Conservation (phyloP, 2,888 invertebrate genomes). For the Patella ulyssiponensis region DNA sequence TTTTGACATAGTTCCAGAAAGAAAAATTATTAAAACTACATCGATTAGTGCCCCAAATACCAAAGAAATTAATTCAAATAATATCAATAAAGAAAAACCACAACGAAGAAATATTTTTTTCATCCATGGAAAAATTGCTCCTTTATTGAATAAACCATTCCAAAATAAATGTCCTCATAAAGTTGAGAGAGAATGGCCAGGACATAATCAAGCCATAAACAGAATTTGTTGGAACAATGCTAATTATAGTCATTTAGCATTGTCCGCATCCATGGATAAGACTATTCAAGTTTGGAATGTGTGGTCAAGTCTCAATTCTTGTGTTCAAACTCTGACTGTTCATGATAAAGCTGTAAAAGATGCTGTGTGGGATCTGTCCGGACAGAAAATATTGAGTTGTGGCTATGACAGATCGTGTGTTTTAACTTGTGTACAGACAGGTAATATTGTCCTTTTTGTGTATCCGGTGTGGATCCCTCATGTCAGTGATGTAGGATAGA, state of each 20-base stretch:
- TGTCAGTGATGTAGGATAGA: too few species aligned
- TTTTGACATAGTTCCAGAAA: background rate
- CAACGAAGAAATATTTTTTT: background rate
- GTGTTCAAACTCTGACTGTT: conserved; percentile 46
- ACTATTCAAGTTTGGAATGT: conserved; percentile 69
- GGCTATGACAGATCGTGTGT: conserved; percentile 67
- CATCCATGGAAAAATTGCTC: conserved; percentile 16
- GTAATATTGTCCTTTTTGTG: conserved; percentile 36
- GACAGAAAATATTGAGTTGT: conserved; percentile 59
- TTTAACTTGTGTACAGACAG: conserved; percentile 67
- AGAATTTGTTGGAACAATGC: conserved; percentile 64
- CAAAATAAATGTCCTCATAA: conserved; percentile 29
- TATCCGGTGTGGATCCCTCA: too few species aligned
- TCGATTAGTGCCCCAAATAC: too few species aligned
- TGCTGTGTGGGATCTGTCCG: conserved; percentile 64
- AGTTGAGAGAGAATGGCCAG: conserved; percentile 31
- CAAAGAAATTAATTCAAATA: too few species aligned
- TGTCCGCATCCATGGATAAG: conserved; percentile 68
- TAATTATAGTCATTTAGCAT: conserved; percentile 65
- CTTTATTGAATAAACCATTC: conserved; percentile 24
- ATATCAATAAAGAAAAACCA: too few species aligned
- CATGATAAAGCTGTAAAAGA: conserved; percentile 68
- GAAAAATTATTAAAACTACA: background rate
- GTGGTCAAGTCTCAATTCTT: conserved; percentile 55
- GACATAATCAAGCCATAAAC: conserved; percentile 61